Conservation (phyloP, 1,140 invertebrate genomes). For the Diprion similis region DNA sequence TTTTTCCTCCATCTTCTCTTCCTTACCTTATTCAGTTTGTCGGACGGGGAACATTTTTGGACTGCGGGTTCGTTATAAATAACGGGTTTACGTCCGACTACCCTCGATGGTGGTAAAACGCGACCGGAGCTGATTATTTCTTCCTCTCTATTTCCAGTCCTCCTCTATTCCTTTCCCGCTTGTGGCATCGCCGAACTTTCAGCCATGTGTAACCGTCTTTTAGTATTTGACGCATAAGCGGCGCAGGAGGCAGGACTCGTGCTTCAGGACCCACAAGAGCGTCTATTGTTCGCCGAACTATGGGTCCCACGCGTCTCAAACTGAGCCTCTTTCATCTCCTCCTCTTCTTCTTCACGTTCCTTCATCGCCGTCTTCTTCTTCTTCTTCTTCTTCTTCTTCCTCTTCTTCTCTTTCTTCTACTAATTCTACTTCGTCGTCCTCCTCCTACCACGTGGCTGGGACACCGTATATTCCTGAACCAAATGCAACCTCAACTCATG, state of each 20-base stretch:
- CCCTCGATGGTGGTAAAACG: background rate
- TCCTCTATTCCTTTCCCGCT: background rate
- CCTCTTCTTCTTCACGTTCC: background rate
- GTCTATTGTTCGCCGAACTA: background rate
- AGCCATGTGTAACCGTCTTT: no score
- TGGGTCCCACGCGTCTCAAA: conserved; percentile 1
- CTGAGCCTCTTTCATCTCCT: background rate
- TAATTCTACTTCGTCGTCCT: background rate
- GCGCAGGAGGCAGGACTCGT: no score
- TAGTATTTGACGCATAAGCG: no score
- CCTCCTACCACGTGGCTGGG: background rate
- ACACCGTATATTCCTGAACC: no score
- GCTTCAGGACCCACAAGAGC: background rate
- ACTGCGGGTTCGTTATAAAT: background rate
- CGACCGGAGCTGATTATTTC: background rate
- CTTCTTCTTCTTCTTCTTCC: no score
- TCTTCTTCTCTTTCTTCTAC: no score
- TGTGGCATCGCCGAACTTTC: no score
- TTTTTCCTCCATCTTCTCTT: background rate
- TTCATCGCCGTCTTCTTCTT: background rate
- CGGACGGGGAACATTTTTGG: background rate
- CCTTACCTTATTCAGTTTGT: conserved; percentile 16
- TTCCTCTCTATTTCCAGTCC: background rate
- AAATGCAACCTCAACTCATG: no score
- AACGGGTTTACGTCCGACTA: background rate